These are phyloP conservation scores for Phymatocera aterrima DNA, from an alignment of 2,888 invertebrate genomes.

Conservation along the genomic window DNA sequence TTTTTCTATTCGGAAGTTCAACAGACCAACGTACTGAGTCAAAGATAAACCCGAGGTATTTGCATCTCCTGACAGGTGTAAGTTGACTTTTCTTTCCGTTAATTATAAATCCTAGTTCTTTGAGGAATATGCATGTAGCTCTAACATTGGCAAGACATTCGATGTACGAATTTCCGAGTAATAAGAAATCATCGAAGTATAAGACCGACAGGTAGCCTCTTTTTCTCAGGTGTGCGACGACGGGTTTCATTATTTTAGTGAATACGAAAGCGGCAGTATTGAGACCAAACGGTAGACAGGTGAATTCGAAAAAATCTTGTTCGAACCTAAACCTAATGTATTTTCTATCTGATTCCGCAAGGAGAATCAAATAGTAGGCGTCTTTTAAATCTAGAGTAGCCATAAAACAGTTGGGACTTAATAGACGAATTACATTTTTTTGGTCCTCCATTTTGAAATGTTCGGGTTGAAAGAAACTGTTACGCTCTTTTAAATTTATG, in stretches of 20 bases:
- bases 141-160: not conserved
- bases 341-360: conserved; percentile 50
- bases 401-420: too few relatives aligned
- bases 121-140: conserved; percentile 39
- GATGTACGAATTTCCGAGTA: conserved; percentile 14
- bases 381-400: conserved; percentile 52
- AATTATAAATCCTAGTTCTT: conserved; percentile 48
- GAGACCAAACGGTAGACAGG: conserved; percentile 57
- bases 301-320: conserved; percentile 53
- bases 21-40: conserved; percentile 35
- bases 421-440: not conserved
- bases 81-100: conserved; percentile 47
- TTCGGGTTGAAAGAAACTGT: not conserved
- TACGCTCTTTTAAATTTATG: not conserved
- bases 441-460: conserved; percentile 18
- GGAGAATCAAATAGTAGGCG: conserved; percentile 28
- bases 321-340: conserved; percentile 55
- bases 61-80: conserved; percentile 33
- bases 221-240: conserved; percentile 28
- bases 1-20: too few relatives aligned
- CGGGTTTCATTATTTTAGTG: conserved; percentile 52
- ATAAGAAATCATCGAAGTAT: conserved; percentile 50
- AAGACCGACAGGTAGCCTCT: conserved; percentile 40
- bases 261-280: conserved; percentile 53
- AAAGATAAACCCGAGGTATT: conserved; percentile 45